Base-by-base conservation (phyloP, 1,140 invertebrate species). In the Trachymyrmex cornetzi region DNA sequence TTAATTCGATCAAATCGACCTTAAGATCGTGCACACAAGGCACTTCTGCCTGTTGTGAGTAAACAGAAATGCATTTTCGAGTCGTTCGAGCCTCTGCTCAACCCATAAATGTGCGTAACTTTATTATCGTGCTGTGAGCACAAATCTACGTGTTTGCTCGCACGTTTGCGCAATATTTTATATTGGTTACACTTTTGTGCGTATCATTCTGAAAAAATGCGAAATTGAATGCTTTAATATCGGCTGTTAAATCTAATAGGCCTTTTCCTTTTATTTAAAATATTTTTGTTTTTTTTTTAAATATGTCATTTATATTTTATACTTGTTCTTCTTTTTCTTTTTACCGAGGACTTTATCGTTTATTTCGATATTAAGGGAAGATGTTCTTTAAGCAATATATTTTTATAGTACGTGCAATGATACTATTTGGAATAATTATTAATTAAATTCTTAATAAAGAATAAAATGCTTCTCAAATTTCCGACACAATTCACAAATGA, bases 1-100 rank as follows among this genome's bases (percentile, higher is more conserved):
- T 81, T 81, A 81, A 81, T 81, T 71, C 53, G 66, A 81, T 71
- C 79, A 66, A 9, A 57, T 71, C 77, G 64, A 69, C 63, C 77
- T 69, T 38, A 67, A 38, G 38, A 79, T 66, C 48, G 30, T 27
- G 63, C n/a, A 48, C n/a, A 48, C 48, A 22, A 55, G 16, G 48
- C 50, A 55, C 64, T 38, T 69, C 27, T 24, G n/a, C 38, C 16
- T n/a, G 63, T 69, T 55, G 77, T 24, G n/a, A 38, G 48, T 69
- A 69, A 81, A 81, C 77, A 55, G 63, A 81, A 81, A 57, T 69
- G 77, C 64, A 55, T 81, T 69, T 81, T 38, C 77, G 16, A 55
- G 64, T 38, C n/a, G 48, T 53, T 38, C 12, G n/a, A 1, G 34
- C 27, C 38, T 69, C 50, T 67, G 24, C 30, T 50, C 63, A 5